Evolutionary conservation across 2,888 invertebrate genomes (phyloP).

Genomic region (Diarsia dahlii): DNA sequence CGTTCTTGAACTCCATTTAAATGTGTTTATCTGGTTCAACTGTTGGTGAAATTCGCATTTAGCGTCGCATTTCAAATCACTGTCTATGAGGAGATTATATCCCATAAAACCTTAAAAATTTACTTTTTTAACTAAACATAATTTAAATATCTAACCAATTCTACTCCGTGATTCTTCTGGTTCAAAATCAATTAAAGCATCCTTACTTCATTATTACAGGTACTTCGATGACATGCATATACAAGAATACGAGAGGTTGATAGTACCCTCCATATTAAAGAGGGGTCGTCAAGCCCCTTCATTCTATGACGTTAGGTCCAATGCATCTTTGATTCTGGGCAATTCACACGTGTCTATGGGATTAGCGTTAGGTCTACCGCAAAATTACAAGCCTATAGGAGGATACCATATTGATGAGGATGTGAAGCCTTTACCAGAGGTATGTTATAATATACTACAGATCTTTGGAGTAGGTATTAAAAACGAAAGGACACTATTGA

Average conservation of each 20-base stretch:
- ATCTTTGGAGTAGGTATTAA: too few species aligned
- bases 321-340: slow-evolving; percentile 73
- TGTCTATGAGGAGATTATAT: background rate
- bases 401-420: slow-evolving; percentile 76
- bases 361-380: slow-evolving; percentile 69
- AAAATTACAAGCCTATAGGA: slow-evolving; percentile 71
- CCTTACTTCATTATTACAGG: slow-evolving; percentile 41
- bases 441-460: slow-evolving; percentile 32
- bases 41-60: background rate
- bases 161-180: background rate
- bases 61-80: background rate
- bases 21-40: background rate
- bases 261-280: slow-evolving; percentile 64
- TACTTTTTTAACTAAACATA: too few species aligned
- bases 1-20: background rate
- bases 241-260: slow-evolving; percentile 61
- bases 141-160: background rate
- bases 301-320: slow-evolving; percentile 65
- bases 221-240: slow-evolving; percentile 47
- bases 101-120: background rate
- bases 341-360: slow-evolving; percentile 74
- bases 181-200: background rate
- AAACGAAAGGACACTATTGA: too few species aligned
- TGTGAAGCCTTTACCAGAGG: slow-evolving; percentile 73
- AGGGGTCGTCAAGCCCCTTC: slow-evolving; percentile 68